These are phyloP conservation scores for Ciconia stormi DNA, from an alignment of 2,113 vertebrate genomes.

Conservation along the genomic window DNA sequence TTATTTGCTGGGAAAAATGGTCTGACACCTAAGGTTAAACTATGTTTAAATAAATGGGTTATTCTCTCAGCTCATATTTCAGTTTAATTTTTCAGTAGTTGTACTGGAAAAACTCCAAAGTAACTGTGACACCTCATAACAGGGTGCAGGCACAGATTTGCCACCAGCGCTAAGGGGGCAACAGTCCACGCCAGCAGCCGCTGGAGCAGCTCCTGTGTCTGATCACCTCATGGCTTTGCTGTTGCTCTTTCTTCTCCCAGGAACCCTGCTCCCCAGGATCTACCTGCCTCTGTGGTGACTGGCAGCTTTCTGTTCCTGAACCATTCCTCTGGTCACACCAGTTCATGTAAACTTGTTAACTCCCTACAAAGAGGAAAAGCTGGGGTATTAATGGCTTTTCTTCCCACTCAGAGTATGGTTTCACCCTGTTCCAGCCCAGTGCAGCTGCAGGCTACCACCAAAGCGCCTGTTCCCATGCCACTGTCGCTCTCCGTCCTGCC, in stretches of 20 bases:
- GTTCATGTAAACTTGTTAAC: not conserved
- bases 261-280: not conserved
- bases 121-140: not conserved
- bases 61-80: slow-evolving; percentile 9
- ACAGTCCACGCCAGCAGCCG: not conserved
- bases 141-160: not conserved
- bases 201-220: not conserved
- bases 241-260: not conserved
- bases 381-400: not conserved
- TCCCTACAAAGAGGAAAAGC: not conserved
- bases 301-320: not conserved
- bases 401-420: not conserved
- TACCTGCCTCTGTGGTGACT: not conserved
- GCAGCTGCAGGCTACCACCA: not conserved
- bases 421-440: not conserved
- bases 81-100: slow-evolving; percentile 40
- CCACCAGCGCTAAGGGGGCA: not conserved
- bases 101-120: slow-evolving; percentile 27
- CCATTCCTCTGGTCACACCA: not conserved
- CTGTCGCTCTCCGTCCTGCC: not conserved
- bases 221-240: not conserved
- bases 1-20: not conserved
- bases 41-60: slow-evolving; percentile 35
- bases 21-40: slow-evolving; percentile 1
- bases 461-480: not conserved